A percentile compares a stretch with the other conserved stretches of the same genome.
These are phyloP conservation scores for Synergus laeviventris DNA, from an alignment of 2,888 invertebrate genomes.

Conservation along the genomic window DNA sequence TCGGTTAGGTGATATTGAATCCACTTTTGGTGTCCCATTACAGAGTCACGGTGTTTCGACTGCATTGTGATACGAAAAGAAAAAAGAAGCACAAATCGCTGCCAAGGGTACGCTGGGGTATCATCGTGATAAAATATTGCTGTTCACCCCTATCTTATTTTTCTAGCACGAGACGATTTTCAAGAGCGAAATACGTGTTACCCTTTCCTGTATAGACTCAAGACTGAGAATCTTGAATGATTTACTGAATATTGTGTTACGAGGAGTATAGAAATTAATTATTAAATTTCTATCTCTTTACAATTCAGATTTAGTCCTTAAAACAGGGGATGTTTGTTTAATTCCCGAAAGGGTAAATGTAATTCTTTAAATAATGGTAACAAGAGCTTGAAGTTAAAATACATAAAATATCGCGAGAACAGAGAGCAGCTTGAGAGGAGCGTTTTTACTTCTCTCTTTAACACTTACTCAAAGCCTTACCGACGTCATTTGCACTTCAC, in stretches of 20 bases:
- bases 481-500: conserved; percentile 63
- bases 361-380: conserved; percentile 23
- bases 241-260: conserved; percentile 7
- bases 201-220: not conserved
- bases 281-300: not conserved
- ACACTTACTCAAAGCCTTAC: conserved; percentile 55
- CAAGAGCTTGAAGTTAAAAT: conserved; percentile 35
- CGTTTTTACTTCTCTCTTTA: conserved; percentile 51
- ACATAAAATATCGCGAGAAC: conserved; percentile 33
- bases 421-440: conserved; percentile 41
- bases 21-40: conserved; percentile 47
- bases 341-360: not conserved
- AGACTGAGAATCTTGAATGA: not conserved
- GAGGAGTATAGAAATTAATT: not conserved
- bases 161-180: conserved; percentile 23
- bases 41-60: conserved; percentile 43
- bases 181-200: not conserved
- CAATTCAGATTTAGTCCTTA: not conserved
- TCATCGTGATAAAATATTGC: conserved; percentile 64
- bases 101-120: conserved; percentile 64
- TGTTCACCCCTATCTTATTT: conserved; percentile 46
- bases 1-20: conserved; percentile 62
- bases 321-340: not conserved
- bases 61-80: conserved; percentile 53
- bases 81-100: conserved; percentile 55